A percentile compares a stretch with the other conserved stretches of the same genome.
phyloP scores from a whole-genome alignment of 2,113 vertebrate species.

The Hipposideros armiger region DNA sequence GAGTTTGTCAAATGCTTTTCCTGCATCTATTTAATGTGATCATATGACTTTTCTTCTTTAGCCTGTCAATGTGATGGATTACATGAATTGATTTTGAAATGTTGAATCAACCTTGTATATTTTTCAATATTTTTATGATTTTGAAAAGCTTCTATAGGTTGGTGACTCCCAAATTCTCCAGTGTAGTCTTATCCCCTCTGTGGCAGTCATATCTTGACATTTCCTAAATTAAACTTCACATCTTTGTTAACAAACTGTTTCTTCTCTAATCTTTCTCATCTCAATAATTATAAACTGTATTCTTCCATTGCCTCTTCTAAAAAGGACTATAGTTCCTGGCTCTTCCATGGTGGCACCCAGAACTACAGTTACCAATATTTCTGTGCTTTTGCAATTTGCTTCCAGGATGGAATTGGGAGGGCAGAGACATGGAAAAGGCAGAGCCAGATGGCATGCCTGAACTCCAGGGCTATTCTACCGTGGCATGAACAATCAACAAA shows the following conservation, averaged over 20 bases:
- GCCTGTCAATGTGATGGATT: not conserved
- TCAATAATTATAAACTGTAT: not conserved
- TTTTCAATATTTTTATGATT: not conserved
- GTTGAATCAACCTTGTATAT: not conserved
- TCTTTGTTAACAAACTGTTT: not conserved
- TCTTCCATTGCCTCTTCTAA: not conserved
- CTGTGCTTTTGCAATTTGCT: not conserved
- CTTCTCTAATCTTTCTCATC: not conserved
- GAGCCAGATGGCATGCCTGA: constrained; percentile 34
- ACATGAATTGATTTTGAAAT: not conserved
- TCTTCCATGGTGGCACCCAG: not conserved
- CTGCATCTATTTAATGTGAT: not conserved
- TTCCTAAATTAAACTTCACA: constrained; percentile 3
- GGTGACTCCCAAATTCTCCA: not conserved
- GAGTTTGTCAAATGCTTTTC: constrained; percentile 17
- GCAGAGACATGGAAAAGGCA: not conserved
- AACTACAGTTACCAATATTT: not conserved
- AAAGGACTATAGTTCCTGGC: not conserved
- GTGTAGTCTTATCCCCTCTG: not conserved
- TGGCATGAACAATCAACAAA: constrained; percentile 2
- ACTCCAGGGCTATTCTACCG: constrained; percentile 9
- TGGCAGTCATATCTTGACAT: not conserved
- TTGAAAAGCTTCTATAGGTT: not conserved
- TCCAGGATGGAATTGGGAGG: not conserved
- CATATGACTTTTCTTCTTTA: not conserved